Base-by-base conservation (phyloP, 2,888 invertebrate genomes). In the Liodrosophila aerea region DNA sequence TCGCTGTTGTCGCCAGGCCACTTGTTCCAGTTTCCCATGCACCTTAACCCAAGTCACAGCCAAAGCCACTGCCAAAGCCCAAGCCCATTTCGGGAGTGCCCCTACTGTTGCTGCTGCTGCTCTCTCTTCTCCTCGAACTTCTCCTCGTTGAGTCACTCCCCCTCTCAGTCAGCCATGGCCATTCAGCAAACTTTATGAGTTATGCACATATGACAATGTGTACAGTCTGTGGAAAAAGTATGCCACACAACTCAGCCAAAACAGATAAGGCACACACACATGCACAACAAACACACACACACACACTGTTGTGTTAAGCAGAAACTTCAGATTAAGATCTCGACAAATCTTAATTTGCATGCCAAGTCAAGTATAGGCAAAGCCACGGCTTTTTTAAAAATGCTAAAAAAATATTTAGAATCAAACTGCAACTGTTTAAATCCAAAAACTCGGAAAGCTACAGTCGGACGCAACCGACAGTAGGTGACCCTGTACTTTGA, bases 1-100 rank as follows among this genome's bases (percentile, higher is more conserved):
- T 73, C 71, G 67, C 67, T 76, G 51, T 52, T 63, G 69, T 72
- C 58, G 61, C 67, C 71, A 52, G 31, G 73, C 74, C 80, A 84
- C 85, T 81, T 81, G 85, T 81, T 81, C 85, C 81, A 84, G 85
- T 81, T 81, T 81, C 78, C 69, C 81, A 81, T 81, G 81, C 81
- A 81, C 81, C 81, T 82, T 81, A 81, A 81, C 81, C 81, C 81
- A 76, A 64, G 16, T 59, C n/a, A n/a, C n/a, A n/a, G 76, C 50
- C 31, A 33, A 30, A 53, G 47, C 51, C n/a, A n/a, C n/a, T n/a
- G n/a, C 22, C 29, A 37, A 52, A 12, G 65, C 69, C 75, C 75
- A 75, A 71, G 70, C 80, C 76, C 76, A 83, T 80, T 73, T 71
- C 63, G 70, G 65, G 63, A 67, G 72, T 59, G 22, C 22, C 22